A percentile compares a stretch with the other conserved stretches of the same genome.
Conservation (phyloP, 2,888 invertebrate genomes). For the Plemyria rubiginata region DNA sequence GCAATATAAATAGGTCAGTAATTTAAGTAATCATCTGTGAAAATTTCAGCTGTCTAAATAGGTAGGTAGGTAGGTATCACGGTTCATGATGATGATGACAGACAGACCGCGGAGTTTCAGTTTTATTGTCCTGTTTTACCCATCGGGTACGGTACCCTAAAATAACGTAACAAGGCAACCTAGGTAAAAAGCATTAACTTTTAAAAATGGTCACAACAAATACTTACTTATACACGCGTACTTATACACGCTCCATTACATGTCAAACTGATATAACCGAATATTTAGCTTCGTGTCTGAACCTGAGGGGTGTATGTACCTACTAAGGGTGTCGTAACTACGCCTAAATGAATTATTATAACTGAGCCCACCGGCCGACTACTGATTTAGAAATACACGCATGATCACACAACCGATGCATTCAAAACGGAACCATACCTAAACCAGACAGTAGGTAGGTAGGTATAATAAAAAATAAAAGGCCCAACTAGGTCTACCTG, state of each 20-base stretch:
- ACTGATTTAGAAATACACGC: constrained; percentile 52
- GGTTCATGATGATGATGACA: too few species aligned
- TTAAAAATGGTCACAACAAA: not conserved
- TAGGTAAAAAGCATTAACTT: not conserved
- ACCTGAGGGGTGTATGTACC: constrained; percentile 10
- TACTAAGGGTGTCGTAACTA: constrained; percentile 46
- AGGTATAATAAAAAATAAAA: not conserved
- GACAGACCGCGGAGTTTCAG: too few species aligned
- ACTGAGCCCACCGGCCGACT: constrained; percentile 37
- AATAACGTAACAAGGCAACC: too few species aligned
- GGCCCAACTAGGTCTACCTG: not conserved
- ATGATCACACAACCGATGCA: constrained; percentile 52
- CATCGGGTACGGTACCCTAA: too few species aligned
- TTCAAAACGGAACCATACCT: constrained; percentile 61
- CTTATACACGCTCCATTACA: constrained; percentile 20
- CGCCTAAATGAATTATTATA: constrained; percentile 37
- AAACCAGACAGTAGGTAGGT: too few species aligned
- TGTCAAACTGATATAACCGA: constrained; percentile 14
- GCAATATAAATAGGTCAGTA: too few species aligned
- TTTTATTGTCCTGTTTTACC: too few species aligned
- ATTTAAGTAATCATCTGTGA: too few species aligned
- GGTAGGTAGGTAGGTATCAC: too few species aligned
- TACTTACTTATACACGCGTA: too few species aligned
- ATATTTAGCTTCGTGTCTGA: constrained; percentile 13
- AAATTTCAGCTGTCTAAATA: too few species aligned